phyloP scores from a whole-genome alignment of 2,888 invertebrate species.

The Tenthredo livida region DNA sequence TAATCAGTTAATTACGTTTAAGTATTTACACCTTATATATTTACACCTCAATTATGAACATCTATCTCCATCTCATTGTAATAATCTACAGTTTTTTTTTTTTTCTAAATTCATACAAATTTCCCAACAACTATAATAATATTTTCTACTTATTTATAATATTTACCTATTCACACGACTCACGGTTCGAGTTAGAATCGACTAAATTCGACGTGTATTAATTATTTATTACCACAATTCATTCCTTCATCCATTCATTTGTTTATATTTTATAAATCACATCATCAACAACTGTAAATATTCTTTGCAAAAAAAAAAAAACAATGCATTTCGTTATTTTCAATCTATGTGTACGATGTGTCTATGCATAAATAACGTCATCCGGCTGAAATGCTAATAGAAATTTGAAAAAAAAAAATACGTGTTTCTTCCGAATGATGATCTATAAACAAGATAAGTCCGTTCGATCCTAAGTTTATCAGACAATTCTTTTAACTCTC shows the following conservation, averaged over 20 bases:
- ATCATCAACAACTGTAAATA: background rate
- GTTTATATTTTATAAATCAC: background rate
- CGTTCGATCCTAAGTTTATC: background rate
- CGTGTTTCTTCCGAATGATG: background rate
- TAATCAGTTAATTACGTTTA: conserved; percentile 24
- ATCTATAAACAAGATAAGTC: conserved; percentile 5
- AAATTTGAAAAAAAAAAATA: background rate
- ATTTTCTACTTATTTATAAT: background rate
- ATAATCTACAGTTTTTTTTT: background rate
- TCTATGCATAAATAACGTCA: background rate
- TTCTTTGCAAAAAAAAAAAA: conserved; percentile 6
- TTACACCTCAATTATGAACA: conserved; percentile 40
- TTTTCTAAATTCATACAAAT: conserved; percentile 7
- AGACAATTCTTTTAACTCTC: background rate
- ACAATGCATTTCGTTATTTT: background rate
- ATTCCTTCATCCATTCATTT: background rate
- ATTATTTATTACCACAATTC: background rate
- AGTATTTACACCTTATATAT: conserved; percentile 49
- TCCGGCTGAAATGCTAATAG: background rate
- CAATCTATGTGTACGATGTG: background rate
- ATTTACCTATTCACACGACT: background rate
- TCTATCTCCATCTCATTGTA: background rate
- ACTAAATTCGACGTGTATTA: background rate
- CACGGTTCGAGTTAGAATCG: background rate
- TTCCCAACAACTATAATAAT: background rate